A percentile compares a stretch with the other conserved stretches of the same genome.
Conservation (phyloP, 2,888 invertebrate genomes). For the Callimorpha dominula region DNA sequence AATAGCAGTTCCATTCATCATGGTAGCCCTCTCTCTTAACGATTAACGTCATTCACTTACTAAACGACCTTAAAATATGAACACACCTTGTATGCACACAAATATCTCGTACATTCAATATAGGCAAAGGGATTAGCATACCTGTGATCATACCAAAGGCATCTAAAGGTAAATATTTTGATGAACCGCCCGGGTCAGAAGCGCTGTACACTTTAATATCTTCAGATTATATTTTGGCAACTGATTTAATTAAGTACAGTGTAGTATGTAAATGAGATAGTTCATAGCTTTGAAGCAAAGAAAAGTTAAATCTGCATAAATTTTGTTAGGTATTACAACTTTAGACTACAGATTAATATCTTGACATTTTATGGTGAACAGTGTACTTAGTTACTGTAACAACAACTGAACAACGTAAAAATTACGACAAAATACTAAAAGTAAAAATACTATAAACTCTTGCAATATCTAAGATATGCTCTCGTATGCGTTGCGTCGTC, state of each 20-base stretch:
- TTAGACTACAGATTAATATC: not conserved
- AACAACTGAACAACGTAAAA: not conserved
- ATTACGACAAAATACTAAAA: not conserved
- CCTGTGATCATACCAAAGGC: constrained; percentile 24
- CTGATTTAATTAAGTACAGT: constrained; percentile 46
- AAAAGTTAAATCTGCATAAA: not conserved
- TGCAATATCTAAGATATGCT: too few relatives aligned
- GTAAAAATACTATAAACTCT: too few relatives aligned
- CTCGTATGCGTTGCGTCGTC: too few relatives aligned
- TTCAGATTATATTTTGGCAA: constrained; percentile 33
- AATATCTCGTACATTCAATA: constrained; percentile 9
- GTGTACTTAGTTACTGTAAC: not conserved
- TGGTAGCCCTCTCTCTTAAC: too few relatives aligned
- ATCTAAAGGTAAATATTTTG: constrained; percentile 31
- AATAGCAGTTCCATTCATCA: too few relatives aligned
- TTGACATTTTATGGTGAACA: not conserved
- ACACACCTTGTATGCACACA: constrained; percentile 3
- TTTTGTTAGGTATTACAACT: not conserved
- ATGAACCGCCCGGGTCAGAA: constrained; percentile 23
- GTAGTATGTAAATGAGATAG: constrained; percentile 25
- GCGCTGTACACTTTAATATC: constrained; percentile 25
- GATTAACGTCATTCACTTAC: too few relatives aligned
- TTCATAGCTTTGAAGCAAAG: constrained; percentile 9
- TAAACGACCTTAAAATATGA: not conserved
- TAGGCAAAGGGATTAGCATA: constrained; percentile 29